Base-by-base conservation (phyloP, 2,888 invertebrate species). In the Drosophila maculinotata region DNA sequence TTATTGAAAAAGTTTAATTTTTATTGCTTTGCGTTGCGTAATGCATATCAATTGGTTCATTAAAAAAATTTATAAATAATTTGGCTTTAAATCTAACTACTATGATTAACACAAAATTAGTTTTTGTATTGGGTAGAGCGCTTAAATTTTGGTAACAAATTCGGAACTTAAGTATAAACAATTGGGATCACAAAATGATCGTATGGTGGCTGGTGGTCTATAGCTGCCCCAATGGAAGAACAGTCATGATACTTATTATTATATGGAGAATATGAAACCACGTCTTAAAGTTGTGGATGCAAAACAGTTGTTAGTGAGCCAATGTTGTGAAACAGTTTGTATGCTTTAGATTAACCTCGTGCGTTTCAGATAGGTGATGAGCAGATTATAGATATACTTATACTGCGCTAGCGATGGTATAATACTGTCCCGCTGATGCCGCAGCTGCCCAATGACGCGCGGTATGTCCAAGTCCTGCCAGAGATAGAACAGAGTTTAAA, bases 331-430 rank as follows among this genome's bases (percentile, higher is more conserved):
- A 39, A 17, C 23, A 12, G 54, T 53, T 20, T 12, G 9, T 9
- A 31, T 42, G 52, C 12, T n/a, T 60, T 65, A 97, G 87, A 98
- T 98, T 75, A 98, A 95, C 76, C 97, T 92, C 39, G 97, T 97
- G 89, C 97, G 96, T 89, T 96, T 96, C 76, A 98, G 92, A 92
- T 97, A 97, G 87, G 96, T 95, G 60, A 97, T 94, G 38, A 98
- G 93, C 49, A 97, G 93, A 79, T 95, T 95, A 90, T 98, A 97
- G 45, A 98, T 94, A 91, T 97, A 97, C 90, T 95, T 94, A 92
- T 98, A 98, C 91, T 98, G 97, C 65, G 96, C 95, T 67, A 97
- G 94, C 56, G 96, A 97, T 91, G 97, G 97, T 66, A 98, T 95
- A 92, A 97, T 95, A 89, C 95, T 94, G 91, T 97, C 97, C 68